A percentile compares a stretch with the other conserved stretches of the same genome.
These are phyloP conservation scores for Drosophila orena DNA, from an alignment of 1,140 invertebrate genomes.

Conservation along the genomic window DNA sequence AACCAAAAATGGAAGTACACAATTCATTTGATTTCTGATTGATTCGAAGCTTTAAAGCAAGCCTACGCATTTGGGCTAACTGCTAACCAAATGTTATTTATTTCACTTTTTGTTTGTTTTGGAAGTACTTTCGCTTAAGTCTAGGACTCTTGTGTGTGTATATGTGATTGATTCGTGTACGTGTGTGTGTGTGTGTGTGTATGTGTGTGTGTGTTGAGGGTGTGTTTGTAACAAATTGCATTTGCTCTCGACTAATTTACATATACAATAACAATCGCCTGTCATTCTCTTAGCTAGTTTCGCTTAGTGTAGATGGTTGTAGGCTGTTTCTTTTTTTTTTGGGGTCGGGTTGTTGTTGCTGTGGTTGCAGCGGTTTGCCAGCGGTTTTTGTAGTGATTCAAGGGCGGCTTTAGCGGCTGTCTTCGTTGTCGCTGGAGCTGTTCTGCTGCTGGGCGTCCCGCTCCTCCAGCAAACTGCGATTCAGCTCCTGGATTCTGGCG, in stretches of 20 bases:
- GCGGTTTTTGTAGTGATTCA: slow-evolving; percentile 6
- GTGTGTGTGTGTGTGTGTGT: slow-evolving; percentile 32
- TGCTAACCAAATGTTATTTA: slow-evolving; percentile 37
- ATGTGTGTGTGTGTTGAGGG: slow-evolving; percentile 32
- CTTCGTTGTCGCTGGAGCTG: slow-evolving; percentile 83
- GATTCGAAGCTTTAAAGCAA: slow-evolving; percentile 46
- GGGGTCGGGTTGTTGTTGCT: slow-evolving; percentile 61
- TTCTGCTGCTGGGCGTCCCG: slow-evolving; percentile 80
- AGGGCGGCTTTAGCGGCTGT: slow-evolving; percentile 63
- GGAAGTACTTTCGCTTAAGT: slow-evolving; percentile 60
- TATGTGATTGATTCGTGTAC: slow-evolving; percentile 44
- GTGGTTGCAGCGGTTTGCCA: slow-evolving; percentile 49
- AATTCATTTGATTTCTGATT: slow-evolving; percentile 39
- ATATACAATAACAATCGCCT: slow-evolving; percentile 72
- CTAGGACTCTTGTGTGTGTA: slow-evolving; percentile 47
- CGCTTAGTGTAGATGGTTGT: slow-evolving; percentile 54
- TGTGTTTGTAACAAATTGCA: slow-evolving; percentile 72
- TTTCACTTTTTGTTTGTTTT: slow-evolving; percentile 4
- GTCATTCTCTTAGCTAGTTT: slow-evolving; percentile 59
- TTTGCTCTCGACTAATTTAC: slow-evolving; percentile 70
- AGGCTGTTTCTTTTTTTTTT: slow-evolving; percentile 16
- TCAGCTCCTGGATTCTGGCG: slow-evolving; percentile 80
- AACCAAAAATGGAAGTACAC: slow-evolving; percentile 48
- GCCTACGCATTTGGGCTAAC: slow-evolving; percentile 17
- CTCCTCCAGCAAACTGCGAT: slow-evolving; percentile 80